A percentile compares a stretch with the other conserved stretches of the same genome.
Conservation (phyloP, 2,113 vertebrate species). For the Pelodiscus sinensis region DNA sequence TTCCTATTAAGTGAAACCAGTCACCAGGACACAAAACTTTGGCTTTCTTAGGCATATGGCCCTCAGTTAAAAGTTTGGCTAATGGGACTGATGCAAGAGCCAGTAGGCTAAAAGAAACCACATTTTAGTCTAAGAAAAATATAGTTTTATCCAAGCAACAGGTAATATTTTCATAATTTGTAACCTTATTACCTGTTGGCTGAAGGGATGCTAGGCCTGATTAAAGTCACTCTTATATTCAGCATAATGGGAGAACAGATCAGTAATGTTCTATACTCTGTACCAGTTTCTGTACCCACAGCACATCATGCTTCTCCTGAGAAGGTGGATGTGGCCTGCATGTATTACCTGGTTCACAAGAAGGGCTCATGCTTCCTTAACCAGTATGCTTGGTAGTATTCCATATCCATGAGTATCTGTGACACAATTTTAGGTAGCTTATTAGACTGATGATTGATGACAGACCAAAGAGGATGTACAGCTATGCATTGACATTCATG, state of each 20-base stretch:
- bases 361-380: not conserved
- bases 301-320: not conserved
- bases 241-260: not conserved
- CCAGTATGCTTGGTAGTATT: constrained; percentile 24
- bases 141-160: not conserved
- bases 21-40: not conserved
- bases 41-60: not conserved
- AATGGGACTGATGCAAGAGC: not conserved
- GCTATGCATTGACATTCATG: constrained; percentile 82
- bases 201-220: not conserved
- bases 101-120: not conserved
- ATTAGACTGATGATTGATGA: constrained; percentile 83
- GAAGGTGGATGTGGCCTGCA: not conserved
- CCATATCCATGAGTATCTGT: constrained; percentile 50
- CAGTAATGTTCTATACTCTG: fast-evolving
- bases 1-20: not conserved
- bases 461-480: constrained; percentile 75
- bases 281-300: not conserved
- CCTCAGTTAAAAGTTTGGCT: not conserved
- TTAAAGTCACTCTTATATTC: not conserved
- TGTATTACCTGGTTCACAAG: not conserved
- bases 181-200: not conserved
- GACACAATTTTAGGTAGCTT: constrained; percentile 80
- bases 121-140: fast-evolving
- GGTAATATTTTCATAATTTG: fast-evolving